Evolutionary conservation across 2,797 vertebrate genomes (phyloP).

Genomic region (Todus mexicanus): DNA sequence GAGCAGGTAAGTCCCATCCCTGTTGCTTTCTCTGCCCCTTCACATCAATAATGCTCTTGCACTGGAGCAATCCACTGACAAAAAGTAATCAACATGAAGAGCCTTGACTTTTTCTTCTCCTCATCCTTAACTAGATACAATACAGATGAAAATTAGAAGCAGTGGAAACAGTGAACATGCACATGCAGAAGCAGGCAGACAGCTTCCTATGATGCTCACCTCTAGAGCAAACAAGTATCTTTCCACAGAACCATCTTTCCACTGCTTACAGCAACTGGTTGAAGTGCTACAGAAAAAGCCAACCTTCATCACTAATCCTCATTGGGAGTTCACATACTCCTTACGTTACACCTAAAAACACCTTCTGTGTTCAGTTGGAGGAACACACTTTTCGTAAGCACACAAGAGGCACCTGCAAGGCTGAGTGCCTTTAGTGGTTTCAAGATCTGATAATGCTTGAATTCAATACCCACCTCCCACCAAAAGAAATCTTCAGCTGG

Average conservation of each 20-base stretch:
- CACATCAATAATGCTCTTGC: neutral
- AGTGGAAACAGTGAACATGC: neutral
- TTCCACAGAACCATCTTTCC: neutral
- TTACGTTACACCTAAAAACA: rapidly evolving
- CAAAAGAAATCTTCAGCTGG: neutral
- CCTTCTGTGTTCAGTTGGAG: rapidly evolving
- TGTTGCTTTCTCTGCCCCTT: neutral
- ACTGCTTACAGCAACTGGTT: neutral
- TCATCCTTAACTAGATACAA: neutral
- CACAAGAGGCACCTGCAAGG: neutral
- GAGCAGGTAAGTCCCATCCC: neutral
- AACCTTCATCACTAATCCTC: neutral
- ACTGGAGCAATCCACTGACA: neutral
- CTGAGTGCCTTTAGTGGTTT: neutral
- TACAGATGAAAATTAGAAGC: neutral
- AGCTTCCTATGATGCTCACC: neutral
- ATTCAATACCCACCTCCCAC: rapidly evolving
- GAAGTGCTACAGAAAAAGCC: neutral
- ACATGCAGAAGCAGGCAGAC: neutral
- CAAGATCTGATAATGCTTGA: neutral
- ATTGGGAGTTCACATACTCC: neutral
- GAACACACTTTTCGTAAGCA: neutral
- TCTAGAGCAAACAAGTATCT: neutral
- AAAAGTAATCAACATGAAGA: neutral
- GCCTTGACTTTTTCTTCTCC: neutral